Conservation (phyloP, 2,113 vertebrate genomes). For the Upupa epops region DNA sequence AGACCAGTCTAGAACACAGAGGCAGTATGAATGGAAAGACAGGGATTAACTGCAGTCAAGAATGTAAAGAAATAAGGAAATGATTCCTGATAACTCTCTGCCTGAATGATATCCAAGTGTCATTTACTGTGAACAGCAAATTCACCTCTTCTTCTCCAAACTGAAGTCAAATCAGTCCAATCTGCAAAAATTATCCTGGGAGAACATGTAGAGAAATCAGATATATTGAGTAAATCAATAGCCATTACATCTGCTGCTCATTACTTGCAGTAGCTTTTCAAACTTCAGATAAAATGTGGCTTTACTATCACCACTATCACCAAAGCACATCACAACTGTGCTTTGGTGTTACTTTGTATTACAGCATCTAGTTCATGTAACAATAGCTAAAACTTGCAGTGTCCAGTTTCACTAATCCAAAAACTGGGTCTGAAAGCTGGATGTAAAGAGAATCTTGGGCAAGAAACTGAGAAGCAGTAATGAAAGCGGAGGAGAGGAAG, state of each 20-base stretch:
- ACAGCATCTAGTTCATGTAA: neutral
- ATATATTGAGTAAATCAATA: neutral
- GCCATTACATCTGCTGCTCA: neutral
- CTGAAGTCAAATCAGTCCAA: neutral
- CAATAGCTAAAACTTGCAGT: neutral
- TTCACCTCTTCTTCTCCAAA: neutral
- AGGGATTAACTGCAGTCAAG: neutral
- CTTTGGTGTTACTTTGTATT: neutral
- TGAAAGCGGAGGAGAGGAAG: neutral
- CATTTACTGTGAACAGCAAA: neutral
- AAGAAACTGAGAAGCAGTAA: neutral
- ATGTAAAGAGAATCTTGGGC: neutral
- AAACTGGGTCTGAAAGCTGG: neutral
- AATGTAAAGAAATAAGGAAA: neutral
- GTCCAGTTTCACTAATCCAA: neutral
- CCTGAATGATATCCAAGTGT: neutral
- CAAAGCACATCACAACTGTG: neutral
- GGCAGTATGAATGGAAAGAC: neutral
- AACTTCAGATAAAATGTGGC: neutral
- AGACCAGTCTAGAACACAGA: neutral
- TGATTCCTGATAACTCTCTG: neutral
- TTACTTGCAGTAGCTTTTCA: constrained; percentile 1
- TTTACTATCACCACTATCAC: neutral
- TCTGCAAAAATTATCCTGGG: neutral
- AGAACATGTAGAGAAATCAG: constrained; percentile 19